Base-by-base conservation (phyloP, 1,140 invertebrate species). In the Drosophila obscura region DNA sequence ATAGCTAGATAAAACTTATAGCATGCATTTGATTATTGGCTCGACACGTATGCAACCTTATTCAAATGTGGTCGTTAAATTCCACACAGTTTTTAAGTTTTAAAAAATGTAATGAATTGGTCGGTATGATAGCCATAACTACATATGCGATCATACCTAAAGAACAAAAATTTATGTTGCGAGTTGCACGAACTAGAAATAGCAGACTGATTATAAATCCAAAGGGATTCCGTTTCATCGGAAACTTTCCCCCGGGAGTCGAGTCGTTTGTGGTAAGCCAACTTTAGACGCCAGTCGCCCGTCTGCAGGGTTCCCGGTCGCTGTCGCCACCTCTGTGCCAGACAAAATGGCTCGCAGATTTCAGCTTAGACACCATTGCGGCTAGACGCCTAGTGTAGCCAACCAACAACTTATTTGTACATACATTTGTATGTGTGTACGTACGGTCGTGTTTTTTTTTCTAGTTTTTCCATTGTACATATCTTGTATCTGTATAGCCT, bases 301-400 rank as follows among this genome's bases (percentile, higher is more conserved):
- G 19, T 31, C 31, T 35, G 31, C 9, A 35, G 31, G 31, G 31
- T 35, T 35, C 8, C 31, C 31, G 31, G 75, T 73, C 50, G 55
- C 74, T 61, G 80, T 80, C 80, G 80, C 80, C 80, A 88, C 77
- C 75, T 88, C 76, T 87, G 35, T 65, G 79, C 81, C 68, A 69
- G 76, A 75, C 79, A 51, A 87, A 88, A 80, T 87, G 85, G 79
- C 66, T 84, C 83, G 75, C 76, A 82, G 69, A 88, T 85, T 85
- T 85, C 61, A 74, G 81, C 83, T 82, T 88, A 77, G 80, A 88
- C 82, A 76, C 75, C 83, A 87, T 64, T 77, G 79, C 74, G 82
- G 82, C 82, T 69, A 81, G 83, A 76, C 80, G 78, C 78, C 69
- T 79, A 82, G 82, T 82, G 82, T 82, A 82, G 82, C 82, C 82